Percentiles rank a stretch among this genome's conserved stretches.
phyloP scores from a whole-genome alignment of 2,888 invertebrate species.

The Halictus quadricinctus region DNA sequence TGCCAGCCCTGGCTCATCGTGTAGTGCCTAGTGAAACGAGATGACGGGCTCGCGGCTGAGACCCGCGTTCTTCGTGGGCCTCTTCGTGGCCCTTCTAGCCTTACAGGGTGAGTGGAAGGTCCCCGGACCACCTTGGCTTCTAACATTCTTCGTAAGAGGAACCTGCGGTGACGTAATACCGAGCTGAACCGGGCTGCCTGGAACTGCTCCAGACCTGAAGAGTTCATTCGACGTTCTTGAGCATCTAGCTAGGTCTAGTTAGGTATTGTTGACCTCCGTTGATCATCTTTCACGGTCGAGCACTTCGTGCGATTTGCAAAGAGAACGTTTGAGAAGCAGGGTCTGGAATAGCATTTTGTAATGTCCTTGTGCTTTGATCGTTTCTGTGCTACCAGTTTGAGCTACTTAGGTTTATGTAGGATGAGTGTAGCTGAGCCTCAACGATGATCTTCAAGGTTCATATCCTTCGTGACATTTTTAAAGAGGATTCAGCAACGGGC shows the following conservation, averaged over 20 bases:
- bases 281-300: no score
- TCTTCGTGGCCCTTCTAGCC: conserved; percentile 84
- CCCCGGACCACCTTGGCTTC: conserved; percentile 1
- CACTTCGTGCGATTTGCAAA: background rate
- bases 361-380: background rate
- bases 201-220: background rate
- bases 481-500: no score
- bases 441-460: no score
- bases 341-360: background rate
- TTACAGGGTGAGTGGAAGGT: conserved; percentile 84
- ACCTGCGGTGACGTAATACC: background rate
- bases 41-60: conserved; percentile 85
- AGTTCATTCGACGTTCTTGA: background rate
- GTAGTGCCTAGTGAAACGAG: conserved; percentile 83
- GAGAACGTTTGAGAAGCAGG: background rate
- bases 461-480: no score
- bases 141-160: background rate
- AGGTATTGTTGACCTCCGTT: background rate
- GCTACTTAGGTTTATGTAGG: no score
- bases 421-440: no score
- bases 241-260: background rate
- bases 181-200: background rate
- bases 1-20: conserved; percentile 79
- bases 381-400: no score
- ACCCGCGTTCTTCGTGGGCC: conserved; percentile 84